A percentile compares a stretch with the other conserved stretches of the same genome.
phyloP scores from a whole-genome alignment of 2,888 invertebrate species.

The Cactoblastis cactorum region DNA sequence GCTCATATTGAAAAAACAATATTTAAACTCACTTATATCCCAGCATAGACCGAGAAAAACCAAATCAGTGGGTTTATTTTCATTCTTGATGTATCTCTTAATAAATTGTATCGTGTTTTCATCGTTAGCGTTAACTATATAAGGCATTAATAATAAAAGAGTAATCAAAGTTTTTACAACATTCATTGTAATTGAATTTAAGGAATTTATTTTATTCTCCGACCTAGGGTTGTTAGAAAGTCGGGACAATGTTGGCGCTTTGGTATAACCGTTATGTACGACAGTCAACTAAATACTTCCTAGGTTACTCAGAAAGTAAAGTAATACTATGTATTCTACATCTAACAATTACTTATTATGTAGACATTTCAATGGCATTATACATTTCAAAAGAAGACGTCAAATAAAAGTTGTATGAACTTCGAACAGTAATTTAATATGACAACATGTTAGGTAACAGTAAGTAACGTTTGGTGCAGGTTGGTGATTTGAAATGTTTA shows the following conservation, averaged over 20 bases:
- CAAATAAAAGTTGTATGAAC: not conserved
- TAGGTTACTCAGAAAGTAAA: not conserved
- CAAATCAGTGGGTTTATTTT: conserved; percentile 43
- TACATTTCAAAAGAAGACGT: not conserved
- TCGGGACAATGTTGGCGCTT: too few species aligned
- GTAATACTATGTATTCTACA: too few species aligned
- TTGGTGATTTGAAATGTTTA: not conserved
- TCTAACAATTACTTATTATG: not conserved
- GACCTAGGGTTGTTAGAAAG: not conserved
- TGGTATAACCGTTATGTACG: too few species aligned
- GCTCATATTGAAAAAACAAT: not conserved
- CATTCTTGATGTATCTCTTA: conserved; percentile 42
- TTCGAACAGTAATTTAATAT: not conserved
- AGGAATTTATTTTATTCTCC: not conserved
- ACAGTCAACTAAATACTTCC: too few species aligned
- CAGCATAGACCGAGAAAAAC: conserved; percentile 43
- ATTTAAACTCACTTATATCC: conserved; percentile 38
- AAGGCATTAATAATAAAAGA: conserved; percentile 10
- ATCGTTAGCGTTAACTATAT: conserved; percentile 21
- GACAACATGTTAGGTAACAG: not conserved
- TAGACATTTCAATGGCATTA: not conserved
- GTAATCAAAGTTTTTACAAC: not conserved
- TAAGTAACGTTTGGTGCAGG: not conserved
- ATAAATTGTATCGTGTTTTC: conserved; percentile 32
- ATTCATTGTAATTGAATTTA: not conserved